phyloP scores from a whole-genome alignment of 1,140 invertebrate species.

The Wasmannia auropunctata region DNA sequence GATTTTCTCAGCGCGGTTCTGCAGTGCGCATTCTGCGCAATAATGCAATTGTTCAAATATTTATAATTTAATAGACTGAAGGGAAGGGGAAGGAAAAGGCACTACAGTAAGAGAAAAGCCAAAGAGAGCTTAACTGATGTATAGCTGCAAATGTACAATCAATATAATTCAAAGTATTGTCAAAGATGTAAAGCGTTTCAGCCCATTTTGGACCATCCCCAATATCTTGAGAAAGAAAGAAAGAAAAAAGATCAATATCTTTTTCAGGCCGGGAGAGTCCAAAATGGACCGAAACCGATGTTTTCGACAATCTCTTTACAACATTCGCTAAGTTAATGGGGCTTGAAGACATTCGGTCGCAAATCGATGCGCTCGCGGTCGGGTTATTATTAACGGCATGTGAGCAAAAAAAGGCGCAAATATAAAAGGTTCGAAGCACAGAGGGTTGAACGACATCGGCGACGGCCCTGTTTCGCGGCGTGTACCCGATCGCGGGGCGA shows the following conservation, averaged over 20 bases:
- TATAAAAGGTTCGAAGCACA: neutral
- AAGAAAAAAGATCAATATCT: conserved; percentile 18
- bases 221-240: neutral
- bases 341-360: neutral
- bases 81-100: neutral
- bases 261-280: conserved; percentile 29
- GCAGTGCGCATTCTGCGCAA: neutral
- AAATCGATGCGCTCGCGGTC: neutral
- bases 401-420: neutral
- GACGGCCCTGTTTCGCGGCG: conserved; percentile 45
- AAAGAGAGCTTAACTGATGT: neutral
- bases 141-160: neutral
- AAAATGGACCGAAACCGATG: neutral
- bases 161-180: neutral
- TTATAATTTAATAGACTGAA: neutral
- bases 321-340: neutral
- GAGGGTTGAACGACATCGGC: conserved; percentile 28
- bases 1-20: neutral
- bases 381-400: neutral
- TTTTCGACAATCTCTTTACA: neutral
- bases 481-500: neutral
- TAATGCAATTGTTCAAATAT: neutral
- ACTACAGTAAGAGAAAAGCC: neutral
- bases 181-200: neutral
- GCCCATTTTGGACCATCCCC: neutral